Percentiles rank a stretch among this genome's conserved stretches.
Conservation (phyloP, 2,888 invertebrate genomes). For the Dynastes maya region DNA sequence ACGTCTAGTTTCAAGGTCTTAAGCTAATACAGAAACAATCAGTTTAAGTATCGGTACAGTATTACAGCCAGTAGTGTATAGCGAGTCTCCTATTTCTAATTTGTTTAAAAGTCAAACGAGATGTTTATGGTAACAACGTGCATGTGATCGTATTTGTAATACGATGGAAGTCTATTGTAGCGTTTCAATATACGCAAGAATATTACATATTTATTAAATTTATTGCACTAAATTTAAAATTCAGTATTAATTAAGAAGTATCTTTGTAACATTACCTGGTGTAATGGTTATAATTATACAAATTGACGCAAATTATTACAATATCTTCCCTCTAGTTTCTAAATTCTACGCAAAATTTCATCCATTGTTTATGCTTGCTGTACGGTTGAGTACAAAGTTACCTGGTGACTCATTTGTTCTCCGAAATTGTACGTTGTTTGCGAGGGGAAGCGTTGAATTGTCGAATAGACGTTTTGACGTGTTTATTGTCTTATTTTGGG, state of each 20-base stretch:
- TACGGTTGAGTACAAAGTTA: constrained; percentile 4
- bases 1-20: constrained; percentile 32
- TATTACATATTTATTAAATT: background rate
- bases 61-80: constrained; percentile 15
- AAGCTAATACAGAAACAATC: constrained; percentile 31
- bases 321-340: constrained; percentile 42
- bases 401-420: constrained; percentile 8
- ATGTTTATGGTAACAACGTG: constrained; percentile 11
- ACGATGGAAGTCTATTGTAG: background rate
- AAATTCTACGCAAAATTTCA: background rate
- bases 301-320: background rate
- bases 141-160: background rate
- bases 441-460: constrained; percentile 3
- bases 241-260: background rate
- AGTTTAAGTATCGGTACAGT: constrained; percentile 23
- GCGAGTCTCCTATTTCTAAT: constrained; percentile 32
- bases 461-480: background rate
- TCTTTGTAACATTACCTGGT: background rate
- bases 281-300: background rate
- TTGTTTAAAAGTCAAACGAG: constrained; percentile 23
- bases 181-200: background rate
- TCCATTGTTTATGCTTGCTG: background rate
- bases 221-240: background rate
- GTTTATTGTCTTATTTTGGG: constrained; percentile 12
- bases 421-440: constrained; percentile 9